Base-by-base conservation (phyloP, 2,888 invertebrate species). In the Epiblema foenella region DNA sequence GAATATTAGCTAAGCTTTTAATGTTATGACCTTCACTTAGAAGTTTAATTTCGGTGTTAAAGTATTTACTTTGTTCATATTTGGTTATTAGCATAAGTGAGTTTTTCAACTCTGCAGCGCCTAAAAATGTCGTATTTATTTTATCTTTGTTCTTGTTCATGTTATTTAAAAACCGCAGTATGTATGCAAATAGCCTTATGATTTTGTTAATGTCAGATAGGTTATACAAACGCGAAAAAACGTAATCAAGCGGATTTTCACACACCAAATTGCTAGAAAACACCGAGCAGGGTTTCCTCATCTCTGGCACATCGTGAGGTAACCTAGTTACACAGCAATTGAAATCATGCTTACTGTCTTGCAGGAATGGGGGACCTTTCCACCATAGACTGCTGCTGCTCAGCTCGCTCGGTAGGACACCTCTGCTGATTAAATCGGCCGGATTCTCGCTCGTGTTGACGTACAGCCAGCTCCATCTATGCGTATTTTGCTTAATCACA, bases 281-380 rank as follows among this genome's bases (percentile, higher is more conserved):
- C 12, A 33, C 54, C 20, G 52, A 20, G 11, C 20, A 17, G 20
- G 12, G 17, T 52, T 52, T 39, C 39, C 39, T 52, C 11, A 24
- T 20, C 20, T 52, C 52, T 5, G 52, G 52, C 17, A 52, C 2
- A 12, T 52, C 20, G 49, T 17, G n/a, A 49, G 49, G n/a, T 18
- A 52, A 39, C 12, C 12, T 39, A 39, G 39, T 39, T 12, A 39
- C 39, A 39, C 39, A 39, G 39, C 39, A 39, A 52, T 20, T 24
- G 24, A 52, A 52, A 20, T 52, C 20, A 52, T 72, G 73, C 29
- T 75, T 57, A 52, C 63, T 29, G 18, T 59, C 49, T 12, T 70
- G 74, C 18, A 75, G 49, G 33, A 68, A 74, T 1, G 51, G n/a
- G 17, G 77, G 74, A 2, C 73, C 75, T 15, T 68, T 10, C 74